Evolutionary conservation across 2,888 invertebrate species (phyloP), one percentile per base, ranked within the genome.

Genomic region (Tetheella fluctuosa): DNA sequence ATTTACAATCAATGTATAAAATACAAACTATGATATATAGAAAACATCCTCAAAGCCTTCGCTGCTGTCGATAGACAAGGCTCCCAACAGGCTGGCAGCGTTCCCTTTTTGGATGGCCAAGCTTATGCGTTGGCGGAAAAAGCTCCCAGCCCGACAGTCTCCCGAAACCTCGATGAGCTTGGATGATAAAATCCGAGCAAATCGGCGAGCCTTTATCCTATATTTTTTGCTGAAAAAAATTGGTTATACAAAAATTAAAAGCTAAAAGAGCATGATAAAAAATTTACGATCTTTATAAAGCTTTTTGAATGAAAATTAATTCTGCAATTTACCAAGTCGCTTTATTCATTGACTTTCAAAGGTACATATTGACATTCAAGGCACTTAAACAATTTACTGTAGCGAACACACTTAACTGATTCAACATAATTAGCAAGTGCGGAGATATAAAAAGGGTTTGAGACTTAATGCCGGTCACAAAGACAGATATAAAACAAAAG

Each of bases 401-500:
- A 28, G 54, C 17, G 12, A 15, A 37, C 17, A 54, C 54, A 17
- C 0, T 55, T 34, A 55, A 55, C 34, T 37, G 20, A 55, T 55
- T 55, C 25, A 55, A 20, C 55, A 37, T 55, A 55, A 55, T 55
- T 55, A 55, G 55, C 55, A 55, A 55, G 55, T 55, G 55, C 37
- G 20, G 37, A 55, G 34, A 55, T 55, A 20, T 34, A 17, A 55
- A 54, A 37, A 34, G 55, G 55, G 34, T 20, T 55, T 20, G 55
- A 20, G 34, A 37, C 20, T 55, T 55, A 55, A 55, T 55, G 55
- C 23, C 55, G 55, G 55, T 34, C 55, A 55, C 55, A 55, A 55
- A 55, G 55, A 55, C 55, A 34, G 55, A 55, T 55, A 70, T 67
- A 63, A 68, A 70, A 73, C 65, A 65, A 71, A 70, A 70, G 68